Evolutionary conservation across 2,113 vertebrate genomes (phyloP).

Genomic region (Burhinus oedicnemus): DNA sequence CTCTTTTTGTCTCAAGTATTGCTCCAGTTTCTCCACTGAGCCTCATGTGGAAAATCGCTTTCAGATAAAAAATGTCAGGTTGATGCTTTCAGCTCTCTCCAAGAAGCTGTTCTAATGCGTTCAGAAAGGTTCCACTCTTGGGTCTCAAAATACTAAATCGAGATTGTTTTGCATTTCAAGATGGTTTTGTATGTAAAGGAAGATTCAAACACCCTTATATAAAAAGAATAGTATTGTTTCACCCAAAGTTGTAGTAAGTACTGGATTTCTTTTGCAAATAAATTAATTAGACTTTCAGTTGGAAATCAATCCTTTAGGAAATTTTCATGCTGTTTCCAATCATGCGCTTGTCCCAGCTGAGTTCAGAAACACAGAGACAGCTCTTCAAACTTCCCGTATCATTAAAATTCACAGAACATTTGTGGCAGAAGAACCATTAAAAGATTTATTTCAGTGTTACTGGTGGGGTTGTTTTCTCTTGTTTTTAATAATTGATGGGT

Average conservation of each 20-base stretch:
- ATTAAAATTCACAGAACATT: conserved; percentile 22
- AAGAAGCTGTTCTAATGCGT: not conserved
- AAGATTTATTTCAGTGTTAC: not conserved
- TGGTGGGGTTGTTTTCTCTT: not conserved
- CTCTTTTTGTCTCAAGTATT: not conserved
- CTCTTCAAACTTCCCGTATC: not conserved
- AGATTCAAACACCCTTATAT: not conserved
- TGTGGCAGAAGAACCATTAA: not conserved
- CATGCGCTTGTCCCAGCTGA: not conserved
- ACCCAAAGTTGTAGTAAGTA: not conserved
- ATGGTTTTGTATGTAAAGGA: not conserved
- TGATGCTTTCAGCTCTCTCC: not conserved
- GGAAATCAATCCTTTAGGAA: not conserved
- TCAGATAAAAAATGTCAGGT: not conserved
- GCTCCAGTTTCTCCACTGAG: not conserved
- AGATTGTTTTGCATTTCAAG: not conserved
- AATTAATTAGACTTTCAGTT: not conserved
- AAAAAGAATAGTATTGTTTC: not conserved
- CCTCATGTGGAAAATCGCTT: not conserved
- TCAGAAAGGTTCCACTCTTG: not conserved
- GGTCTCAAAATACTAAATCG: not conserved
- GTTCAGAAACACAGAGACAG: not conserved
- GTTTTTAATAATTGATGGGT: not conserved
- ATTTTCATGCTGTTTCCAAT: not conserved
- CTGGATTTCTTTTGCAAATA: not conserved